Percentiles rank a stretch among this genome's conserved stretches.
Conservation (phyloP, 2,797 vertebrate species). For the Xenops minutus region DNA sequence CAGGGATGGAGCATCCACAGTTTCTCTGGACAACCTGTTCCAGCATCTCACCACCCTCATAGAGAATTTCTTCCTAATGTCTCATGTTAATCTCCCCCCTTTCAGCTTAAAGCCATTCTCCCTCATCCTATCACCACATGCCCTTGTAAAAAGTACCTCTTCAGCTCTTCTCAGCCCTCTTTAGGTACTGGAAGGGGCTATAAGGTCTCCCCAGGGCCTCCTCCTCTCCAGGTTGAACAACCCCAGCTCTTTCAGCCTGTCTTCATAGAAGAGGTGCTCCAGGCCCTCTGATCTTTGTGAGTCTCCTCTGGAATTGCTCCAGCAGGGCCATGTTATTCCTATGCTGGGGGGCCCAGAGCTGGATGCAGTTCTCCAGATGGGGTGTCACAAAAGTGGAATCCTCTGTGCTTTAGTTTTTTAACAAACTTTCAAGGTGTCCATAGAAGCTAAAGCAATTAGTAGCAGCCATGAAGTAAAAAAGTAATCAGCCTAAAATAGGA, state of each 20-base stretch:
- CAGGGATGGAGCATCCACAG: background rate
- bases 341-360: background rate
- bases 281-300: background rate
- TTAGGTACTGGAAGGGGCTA: background rate
- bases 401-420: background rate
- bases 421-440: background rate
- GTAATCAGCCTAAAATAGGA: background rate
- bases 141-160: background rate
- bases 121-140: no score
- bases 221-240: background rate
- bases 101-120: background rate
- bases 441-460: background rate
- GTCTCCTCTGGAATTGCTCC: background rate
- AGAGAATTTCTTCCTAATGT: background rate
- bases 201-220: background rate
- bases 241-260: background rate
- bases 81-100: background rate
- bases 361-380: no score
- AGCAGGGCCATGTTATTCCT: background rate
- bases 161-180: background rate
- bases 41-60: background rate
- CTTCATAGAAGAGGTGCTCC: background rate
- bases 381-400: background rate
- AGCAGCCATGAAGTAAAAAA: background rate
- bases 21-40: background rate